Conservation (phyloP, 2,113 vertebrate genomes). For the Benthochromis sp. region DNA sequence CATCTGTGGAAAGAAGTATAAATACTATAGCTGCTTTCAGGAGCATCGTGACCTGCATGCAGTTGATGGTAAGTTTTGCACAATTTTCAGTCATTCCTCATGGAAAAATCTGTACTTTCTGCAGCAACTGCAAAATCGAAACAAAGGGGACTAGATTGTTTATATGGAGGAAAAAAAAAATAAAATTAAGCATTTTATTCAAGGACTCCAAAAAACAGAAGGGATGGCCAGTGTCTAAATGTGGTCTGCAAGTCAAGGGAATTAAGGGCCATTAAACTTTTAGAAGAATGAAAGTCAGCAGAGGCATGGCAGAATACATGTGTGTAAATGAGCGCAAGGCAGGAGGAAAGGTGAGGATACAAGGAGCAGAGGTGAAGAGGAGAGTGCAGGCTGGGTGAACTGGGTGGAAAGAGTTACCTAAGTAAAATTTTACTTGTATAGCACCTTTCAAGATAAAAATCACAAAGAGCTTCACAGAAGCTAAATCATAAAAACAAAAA, state of each 20-base stretch:
- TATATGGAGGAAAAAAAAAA: background rate
- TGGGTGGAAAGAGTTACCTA: background rate
- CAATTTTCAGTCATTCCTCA: background rate
- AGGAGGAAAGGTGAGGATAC: background rate
- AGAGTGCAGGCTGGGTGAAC: background rate
- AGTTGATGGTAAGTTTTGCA: conserved; percentile 81
- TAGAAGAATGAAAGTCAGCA: background rate
- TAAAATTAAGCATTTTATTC: background rate
- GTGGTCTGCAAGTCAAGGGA: background rate
- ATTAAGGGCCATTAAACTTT: background rate
- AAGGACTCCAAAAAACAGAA: background rate
- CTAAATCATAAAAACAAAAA: background rate
- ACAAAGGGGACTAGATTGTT: background rate
- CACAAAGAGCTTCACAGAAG: background rate
- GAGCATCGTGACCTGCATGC: conserved; percentile 96
- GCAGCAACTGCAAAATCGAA: background rate
- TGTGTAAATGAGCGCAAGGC: background rate
- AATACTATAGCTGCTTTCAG: conserved; percentile 99
- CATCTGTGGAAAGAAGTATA: conserved; percentile 98
- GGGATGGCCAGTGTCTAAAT: background rate
- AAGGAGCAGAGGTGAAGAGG: background rate
- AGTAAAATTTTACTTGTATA: background rate
- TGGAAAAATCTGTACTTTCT: background rate
- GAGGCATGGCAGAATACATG: background rate
- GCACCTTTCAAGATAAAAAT: background rate